These are phyloP conservation scores for Brienomyrus longianalis DNA, from an alignment of 2,113 vertebrate species.

Conservation along the genomic window DNA sequence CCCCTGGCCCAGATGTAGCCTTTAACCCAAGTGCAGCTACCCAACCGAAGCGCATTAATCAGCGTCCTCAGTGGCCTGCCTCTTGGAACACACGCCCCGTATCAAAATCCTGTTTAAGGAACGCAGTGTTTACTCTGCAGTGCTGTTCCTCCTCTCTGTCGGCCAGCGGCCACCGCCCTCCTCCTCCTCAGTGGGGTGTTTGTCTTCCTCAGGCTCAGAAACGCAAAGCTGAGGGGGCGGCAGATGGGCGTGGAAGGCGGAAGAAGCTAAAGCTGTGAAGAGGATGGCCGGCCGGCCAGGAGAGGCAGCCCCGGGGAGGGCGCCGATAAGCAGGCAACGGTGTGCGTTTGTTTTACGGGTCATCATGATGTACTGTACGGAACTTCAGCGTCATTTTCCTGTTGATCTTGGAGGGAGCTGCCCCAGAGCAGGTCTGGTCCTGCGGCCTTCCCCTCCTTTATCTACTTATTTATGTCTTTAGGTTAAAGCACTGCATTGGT, in stretches of 20 bases:
- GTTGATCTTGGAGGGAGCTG: constrained; percentile 69
- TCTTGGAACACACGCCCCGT: background rate
- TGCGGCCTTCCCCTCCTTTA: constrained; percentile 72
- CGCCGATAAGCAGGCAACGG: constrained; percentile 52
- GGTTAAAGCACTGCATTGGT: constrained; percentile 68
- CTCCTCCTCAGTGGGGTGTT: background rate
- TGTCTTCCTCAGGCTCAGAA: constrained; percentile 75
- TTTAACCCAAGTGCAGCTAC: background rate
- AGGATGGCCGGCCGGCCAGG: background rate
- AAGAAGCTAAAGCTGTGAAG: constrained; percentile 91
- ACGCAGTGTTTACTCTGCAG: background rate
- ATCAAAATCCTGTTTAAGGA: background rate
- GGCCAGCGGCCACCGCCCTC: background rate
- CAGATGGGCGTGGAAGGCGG: constrained; percentile 84
- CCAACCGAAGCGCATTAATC: background rate
- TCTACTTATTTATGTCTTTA: constrained; percentile 67
- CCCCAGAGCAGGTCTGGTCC: constrained; percentile 69
- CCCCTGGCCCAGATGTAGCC: background rate
- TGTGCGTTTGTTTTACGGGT: constrained; percentile 76
- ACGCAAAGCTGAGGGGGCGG: constrained; percentile 83
- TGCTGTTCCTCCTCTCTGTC: background rate
- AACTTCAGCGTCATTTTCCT: constrained; percentile 60
- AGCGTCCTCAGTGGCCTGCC: background rate
- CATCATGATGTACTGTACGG: constrained; percentile 81
- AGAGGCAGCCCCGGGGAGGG: constrained; percentile 25